phyloP scores from a whole-genome alignment of 2,113 vertebrate genomes.

The Tupaia chinensis region DNA sequence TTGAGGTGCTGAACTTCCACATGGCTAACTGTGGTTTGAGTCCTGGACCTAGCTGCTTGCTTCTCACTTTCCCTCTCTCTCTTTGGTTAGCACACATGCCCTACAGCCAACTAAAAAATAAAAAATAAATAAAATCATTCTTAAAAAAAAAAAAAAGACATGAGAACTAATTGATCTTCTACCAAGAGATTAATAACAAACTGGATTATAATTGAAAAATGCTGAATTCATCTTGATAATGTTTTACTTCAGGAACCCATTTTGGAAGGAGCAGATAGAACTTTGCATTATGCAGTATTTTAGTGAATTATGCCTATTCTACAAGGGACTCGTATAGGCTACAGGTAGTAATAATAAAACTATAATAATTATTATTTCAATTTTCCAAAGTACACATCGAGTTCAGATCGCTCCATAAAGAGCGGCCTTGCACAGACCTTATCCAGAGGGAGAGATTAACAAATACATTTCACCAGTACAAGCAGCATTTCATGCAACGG shows the following conservation, averaged over 20 bases:
- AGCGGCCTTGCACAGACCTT: slow-evolving; percentile 28
- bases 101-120: too few species aligned
- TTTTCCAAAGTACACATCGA: slow-evolving; percentile 67
- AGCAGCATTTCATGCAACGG: slow-evolving; percentile 40
- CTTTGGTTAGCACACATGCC: too few species aligned
- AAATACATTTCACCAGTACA: slow-evolving; percentile 34
- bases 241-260: slow-evolving; percentile 56
- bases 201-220: slow-evolving; percentile 34
- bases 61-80: too few species aligned
- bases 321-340: slow-evolving; percentile 52
- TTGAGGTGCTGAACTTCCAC: too few species aligned
- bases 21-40: too few species aligned
- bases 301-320: slow-evolving; percentile 66
- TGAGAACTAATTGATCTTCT: slow-evolving; percentile 44
- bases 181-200: slow-evolving; percentile 55
- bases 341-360: slow-evolving; percentile 67
- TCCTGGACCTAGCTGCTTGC: too few species aligned
- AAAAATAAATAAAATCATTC: too few species aligned
- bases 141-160: slow-evolving; percentile 17
- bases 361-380: slow-evolving; percentile 71
- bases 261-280: slow-evolving; percentile 47
- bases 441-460: slow-evolving; percentile 39
- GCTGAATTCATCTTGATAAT: slow-evolving; percentile 52
- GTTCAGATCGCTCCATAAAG: slow-evolving; percentile 61
- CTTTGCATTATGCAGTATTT: slow-evolving; percentile 54